phyloP scores from a whole-genome alignment of 2,888 invertebrate genomes.

The Calameuta pallipes region DNA sequence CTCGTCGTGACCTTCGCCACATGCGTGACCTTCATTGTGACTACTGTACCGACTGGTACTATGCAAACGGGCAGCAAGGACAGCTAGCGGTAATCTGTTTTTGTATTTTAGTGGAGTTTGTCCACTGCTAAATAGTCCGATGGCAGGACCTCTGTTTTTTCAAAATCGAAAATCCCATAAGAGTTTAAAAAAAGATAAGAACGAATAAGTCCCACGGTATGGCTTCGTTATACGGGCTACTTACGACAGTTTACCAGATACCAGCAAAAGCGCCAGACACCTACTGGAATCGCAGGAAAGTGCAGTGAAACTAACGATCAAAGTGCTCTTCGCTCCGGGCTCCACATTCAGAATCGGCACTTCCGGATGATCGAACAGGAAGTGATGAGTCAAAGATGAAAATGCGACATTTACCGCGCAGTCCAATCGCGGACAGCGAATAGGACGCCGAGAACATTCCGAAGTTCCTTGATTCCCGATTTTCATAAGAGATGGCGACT shows the following conservation, averaged over 20 bases:
- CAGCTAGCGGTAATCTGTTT: slow-evolving; percentile 56
- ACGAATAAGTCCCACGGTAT: background rate
- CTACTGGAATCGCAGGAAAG: slow-evolving; percentile 53
- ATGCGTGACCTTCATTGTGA: slow-evolving; percentile 32
- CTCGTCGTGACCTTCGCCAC: slow-evolving; percentile 39
- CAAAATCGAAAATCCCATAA: too few species aligned
- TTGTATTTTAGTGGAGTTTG: slow-evolving; percentile 56
- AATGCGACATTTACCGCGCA: slow-evolving; percentile 70
- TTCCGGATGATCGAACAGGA: slow-evolving; percentile 71
- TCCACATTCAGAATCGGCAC: slow-evolving; percentile 61
- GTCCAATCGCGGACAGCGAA: slow-evolving; percentile 68
- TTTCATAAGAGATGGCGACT: background rate
- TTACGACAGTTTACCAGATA: slow-evolving; percentile 60
- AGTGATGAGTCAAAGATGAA: slow-evolving; percentile 69
- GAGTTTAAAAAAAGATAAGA: background rate
- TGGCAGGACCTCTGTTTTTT: slow-evolving; percentile 46
- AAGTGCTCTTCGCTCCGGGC: slow-evolving; percentile 55
- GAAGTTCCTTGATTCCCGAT: background rate
- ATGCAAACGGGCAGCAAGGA: slow-evolving; percentile 55
- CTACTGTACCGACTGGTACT: slow-evolving; percentile 34
- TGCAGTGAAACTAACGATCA: slow-evolving; percentile 53
- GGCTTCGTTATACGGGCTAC: slow-evolving; percentile 25
- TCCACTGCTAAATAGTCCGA: slow-evolving; percentile 54
- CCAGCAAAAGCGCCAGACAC: slow-evolving; percentile 58
- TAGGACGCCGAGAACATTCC: slow-evolving; percentile 62